Base-by-base conservation (phyloP, 1,140 invertebrate genomes). In the Drosophila insularis region DNA sequence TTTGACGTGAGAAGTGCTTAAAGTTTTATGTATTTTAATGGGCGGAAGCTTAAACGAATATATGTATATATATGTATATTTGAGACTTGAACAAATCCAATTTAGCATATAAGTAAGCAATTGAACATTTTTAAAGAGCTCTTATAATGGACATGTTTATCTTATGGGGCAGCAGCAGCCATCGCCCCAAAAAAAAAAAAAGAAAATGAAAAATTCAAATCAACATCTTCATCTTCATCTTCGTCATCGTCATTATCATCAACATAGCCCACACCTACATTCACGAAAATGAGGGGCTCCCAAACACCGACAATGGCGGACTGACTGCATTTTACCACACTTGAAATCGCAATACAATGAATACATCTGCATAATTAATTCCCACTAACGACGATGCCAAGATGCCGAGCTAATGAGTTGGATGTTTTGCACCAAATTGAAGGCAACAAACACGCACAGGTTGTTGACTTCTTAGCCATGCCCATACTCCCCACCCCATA, bases 361-460 rank as follows among this genome's bases (percentile, higher is more conserved):
- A 89, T 87, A 89, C 71, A 89, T 89, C 80, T 87, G 84, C 84
- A 87, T 87, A 87, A 87, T 89, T 89, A 87, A 87, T 87, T 89
- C 80, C 84, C 84, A 89, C 72, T 86, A 82, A 72, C 61, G 61
- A 72, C 75, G 68, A 66, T 39, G 61, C 69, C 75, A 65, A 79
- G 81, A 79, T 81, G 75, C 71, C 64, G 66, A 87, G 80, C 69
- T 87, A 89, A 87, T 87, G 84, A 87, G 84, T 69, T 74, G 64
- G 69, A 67, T 86, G 79, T 79, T 87, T 79, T 82, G 76, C 79
- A 82, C 79, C 70, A 69, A 78, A 80, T 84, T 87, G 84, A 87
- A 87, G 84, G 84, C 84, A 87, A 89, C 79, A 59, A 75, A 71
- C 76, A 78, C 64, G 68, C 73, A 78, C 80, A 87, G 84, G 84